Conservation (phyloP, 2,888 invertebrate genomes). For the Theretra japonica region DNA sequence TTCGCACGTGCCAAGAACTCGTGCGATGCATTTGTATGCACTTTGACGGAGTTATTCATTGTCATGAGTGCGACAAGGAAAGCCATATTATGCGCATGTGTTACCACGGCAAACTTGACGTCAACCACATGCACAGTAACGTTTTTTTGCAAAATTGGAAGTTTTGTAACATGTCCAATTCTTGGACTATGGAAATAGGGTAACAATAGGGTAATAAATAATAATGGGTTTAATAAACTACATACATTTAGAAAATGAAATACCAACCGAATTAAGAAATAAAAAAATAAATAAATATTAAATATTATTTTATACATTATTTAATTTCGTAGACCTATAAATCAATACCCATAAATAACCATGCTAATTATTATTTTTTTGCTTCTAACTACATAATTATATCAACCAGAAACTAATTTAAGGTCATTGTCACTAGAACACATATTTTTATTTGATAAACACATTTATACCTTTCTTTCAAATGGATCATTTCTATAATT, state of each 20-base stretch:
- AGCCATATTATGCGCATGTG: slow-evolving; percentile 57
- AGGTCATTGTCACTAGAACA: no score
- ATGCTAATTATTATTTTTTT: no score
- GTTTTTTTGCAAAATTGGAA: slow-evolving; percentile 8
- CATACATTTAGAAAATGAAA: no score
- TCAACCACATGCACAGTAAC: slow-evolving; percentile 33
- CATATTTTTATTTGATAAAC: not conserved
- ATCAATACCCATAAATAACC: no score
- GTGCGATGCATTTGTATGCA: slow-evolving; percentile 70
- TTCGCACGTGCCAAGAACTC: slow-evolving; percentile 66
- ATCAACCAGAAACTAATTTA: no score
- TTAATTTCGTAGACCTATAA: no score
- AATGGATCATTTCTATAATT: slow-evolving; percentile 32
- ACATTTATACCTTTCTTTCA: not conserved
- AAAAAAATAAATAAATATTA: no score
- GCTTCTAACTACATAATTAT: no score
- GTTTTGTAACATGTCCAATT: not conserved
- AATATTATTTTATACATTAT: no score
- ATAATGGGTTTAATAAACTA: not conserved
- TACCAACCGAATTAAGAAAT: no score
- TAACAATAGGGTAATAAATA: no score
- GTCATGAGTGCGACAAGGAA: slow-evolving; percentile 66
- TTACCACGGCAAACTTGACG: slow-evolving; percentile 59
- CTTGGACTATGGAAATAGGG: not conserved
- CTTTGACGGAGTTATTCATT: slow-evolving; percentile 55